These are phyloP conservation scores for Leptinotarsa rubiginosa DNA, from an alignment of 2,888 invertebrate genomes.

Conservation along the genomic window DNA sequence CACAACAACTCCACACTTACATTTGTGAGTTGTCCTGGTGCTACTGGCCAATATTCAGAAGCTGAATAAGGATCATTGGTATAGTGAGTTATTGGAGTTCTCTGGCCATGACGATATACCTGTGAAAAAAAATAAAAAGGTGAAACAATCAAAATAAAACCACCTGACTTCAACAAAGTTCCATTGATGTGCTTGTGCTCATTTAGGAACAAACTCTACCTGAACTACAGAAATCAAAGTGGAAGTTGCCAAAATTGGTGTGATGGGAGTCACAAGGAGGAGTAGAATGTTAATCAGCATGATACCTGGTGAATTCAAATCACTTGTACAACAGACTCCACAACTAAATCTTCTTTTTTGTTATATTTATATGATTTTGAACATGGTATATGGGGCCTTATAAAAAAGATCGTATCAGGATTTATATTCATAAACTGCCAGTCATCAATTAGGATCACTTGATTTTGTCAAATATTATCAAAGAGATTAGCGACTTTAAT, in stretches of 20 bases:
- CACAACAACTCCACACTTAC: slow-evolving; percentile 31
- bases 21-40: slow-evolving; percentile 35
- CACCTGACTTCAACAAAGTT: no score
- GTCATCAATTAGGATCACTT: no score
- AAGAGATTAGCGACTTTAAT: no score
- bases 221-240: slow-evolving; percentile 6
- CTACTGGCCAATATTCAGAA: slow-evolving; percentile 34
- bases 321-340: background rate
- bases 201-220: background rate
- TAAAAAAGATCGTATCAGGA: no score
- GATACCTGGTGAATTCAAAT: background rate
- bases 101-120: slow-evolving; percentile 43
- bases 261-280: background rate
- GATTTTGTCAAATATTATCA: no score
- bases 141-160: no score
- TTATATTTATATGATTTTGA: no score
- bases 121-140: slow-evolving; percentile 19
- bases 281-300: background rate
- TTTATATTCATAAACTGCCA: no score
- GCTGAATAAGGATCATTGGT: slow-evolving; percentile 32
- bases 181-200: no score
- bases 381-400: no score
- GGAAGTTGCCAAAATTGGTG: background rate
- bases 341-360: background rate
- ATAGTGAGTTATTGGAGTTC: slow-evolving; percentile 29